These are phyloP conservation scores for Tragulus kanchil DNA, from an alignment of 2,113 vertebrate species.

Conservation along the genomic window DNA sequence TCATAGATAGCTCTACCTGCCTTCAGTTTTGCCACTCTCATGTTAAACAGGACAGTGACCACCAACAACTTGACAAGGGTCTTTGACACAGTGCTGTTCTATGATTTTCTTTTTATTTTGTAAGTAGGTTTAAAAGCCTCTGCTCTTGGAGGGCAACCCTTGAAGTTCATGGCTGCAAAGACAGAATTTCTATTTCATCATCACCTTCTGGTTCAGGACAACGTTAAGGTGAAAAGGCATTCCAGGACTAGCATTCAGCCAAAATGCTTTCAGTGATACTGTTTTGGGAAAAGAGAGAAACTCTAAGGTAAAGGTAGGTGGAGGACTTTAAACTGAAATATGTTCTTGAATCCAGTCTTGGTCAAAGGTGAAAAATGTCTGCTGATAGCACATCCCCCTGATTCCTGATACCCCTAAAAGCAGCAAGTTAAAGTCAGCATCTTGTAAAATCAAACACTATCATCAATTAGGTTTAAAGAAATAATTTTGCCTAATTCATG, in stretches of 20 bases:
- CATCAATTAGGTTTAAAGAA: background rate
- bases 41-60: background rate
- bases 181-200: background rate
- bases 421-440: background rate
- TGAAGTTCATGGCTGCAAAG: background rate
- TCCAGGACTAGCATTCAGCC: background rate
- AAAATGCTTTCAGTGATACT: conserved; percentile 35
- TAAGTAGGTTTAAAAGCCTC: conserved; percentile 2
- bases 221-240: background rate
- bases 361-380: background rate
- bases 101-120: background rate
- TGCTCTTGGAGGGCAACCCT: background rate
- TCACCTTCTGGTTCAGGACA: background rate
- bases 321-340: background rate
- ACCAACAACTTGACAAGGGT: background rate
- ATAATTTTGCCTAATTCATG: background rate
- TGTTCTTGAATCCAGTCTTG: background rate
- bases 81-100: background rate
- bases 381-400: background rate
- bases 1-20: background rate
- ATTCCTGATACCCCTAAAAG: background rate
- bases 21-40: background rate
- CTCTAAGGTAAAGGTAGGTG: background rate
- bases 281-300: conserved; percentile 27
- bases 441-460: background rate